phyloP scores from a whole-genome alignment of 2,888 invertebrate genomes.

The Scaptodrosophila latifasciaeformis region DNA sequence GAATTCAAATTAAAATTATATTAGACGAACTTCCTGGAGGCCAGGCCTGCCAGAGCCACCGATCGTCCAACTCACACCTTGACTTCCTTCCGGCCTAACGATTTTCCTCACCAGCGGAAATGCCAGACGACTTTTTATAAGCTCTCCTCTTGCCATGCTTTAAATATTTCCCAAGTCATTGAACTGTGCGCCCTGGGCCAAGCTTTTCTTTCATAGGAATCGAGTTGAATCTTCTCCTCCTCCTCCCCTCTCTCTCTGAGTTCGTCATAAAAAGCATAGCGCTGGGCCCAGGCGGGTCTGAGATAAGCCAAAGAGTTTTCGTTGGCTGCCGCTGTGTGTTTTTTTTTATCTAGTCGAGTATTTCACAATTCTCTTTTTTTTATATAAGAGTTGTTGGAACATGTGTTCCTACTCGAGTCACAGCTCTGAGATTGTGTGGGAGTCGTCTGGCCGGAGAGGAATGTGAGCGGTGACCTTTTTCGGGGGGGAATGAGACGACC shows the following conservation, averaged over 20 bases:
- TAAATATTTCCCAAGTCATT: constrained; percentile 48
- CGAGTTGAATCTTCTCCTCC: too few species aligned
- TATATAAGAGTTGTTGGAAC: too few species aligned
- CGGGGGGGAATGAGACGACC: too few species aligned
- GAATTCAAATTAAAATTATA: constrained; percentile 55
- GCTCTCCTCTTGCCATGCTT: constrained; percentile 29
- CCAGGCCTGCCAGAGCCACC: constrained; percentile 47
- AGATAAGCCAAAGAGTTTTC: too few species aligned
- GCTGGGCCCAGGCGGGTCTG: too few species aligned
- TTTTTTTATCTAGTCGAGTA: constrained; percentile 14
- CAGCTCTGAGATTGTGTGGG: too few species aligned
- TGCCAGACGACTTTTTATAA: constrained; percentile 52
- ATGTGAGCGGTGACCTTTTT: too few species aligned
- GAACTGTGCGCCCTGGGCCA: constrained; percentile 55
- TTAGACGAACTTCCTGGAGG: too few species aligned
- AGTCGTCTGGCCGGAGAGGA: too few species aligned
- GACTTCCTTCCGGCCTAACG: constrained; percentile 57
- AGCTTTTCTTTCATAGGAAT: constrained; percentile 15
- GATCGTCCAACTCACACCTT: constrained; percentile 45
- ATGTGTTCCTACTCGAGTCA: too few species aligned
- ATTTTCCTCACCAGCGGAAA: constrained; percentile 53
- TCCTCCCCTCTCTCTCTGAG: too few species aligned
- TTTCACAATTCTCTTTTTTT: constrained; percentile 8
- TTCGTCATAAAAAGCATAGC: too few species aligned
- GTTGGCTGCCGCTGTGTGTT: background rate